Percentiles rank a stretch among this genome's conserved stretches.
These are phyloP conservation scores for Peromyscus eremicus DNA, from an alignment of 2,797 vertebrate genomes.

Conservation along the genomic window DNA sequence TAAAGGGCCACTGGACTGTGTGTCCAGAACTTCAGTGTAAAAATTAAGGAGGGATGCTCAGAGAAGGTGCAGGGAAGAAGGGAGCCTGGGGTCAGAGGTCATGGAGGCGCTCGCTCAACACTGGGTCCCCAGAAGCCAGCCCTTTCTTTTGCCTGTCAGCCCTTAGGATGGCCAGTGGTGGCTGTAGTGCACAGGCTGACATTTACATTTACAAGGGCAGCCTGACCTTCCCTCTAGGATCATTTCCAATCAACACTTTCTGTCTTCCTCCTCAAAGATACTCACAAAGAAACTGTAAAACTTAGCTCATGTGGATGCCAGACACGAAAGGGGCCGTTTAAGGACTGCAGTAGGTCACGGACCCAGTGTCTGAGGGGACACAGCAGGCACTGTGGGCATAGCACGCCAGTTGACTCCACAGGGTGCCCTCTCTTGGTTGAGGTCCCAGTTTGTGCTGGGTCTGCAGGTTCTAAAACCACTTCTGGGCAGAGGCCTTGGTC, in stretches of 20 bases:
- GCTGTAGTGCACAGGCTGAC: conserved; percentile 25
- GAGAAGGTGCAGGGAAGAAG: not conserved
- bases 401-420: not conserved
- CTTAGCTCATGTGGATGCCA: not conserved
- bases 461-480: not conserved
- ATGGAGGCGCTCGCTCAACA: too few species aligned
- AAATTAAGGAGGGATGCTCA: not conserved
- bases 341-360: not conserved
- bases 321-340: not conserved
- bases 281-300: not conserved
- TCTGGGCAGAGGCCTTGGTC: not conserved
- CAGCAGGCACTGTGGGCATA: not conserved
- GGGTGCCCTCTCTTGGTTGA: not conserved
- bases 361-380: not conserved
- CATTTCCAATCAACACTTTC: not conserved
- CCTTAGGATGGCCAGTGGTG: not conserved
- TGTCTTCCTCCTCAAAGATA: not conserved
- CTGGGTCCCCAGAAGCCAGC: not conserved
- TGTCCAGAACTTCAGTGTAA: rapidly evolving
- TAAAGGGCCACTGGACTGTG: not conserved
- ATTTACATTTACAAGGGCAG: not conserved
- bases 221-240: not conserved
- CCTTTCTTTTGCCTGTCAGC: not conserved
- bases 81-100: not conserved
- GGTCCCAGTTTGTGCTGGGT: not conserved